Evolutionary conservation across 2,888 invertebrate genomes (phyloP).

Genomic region (Lasius fuliginosus): DNA sequence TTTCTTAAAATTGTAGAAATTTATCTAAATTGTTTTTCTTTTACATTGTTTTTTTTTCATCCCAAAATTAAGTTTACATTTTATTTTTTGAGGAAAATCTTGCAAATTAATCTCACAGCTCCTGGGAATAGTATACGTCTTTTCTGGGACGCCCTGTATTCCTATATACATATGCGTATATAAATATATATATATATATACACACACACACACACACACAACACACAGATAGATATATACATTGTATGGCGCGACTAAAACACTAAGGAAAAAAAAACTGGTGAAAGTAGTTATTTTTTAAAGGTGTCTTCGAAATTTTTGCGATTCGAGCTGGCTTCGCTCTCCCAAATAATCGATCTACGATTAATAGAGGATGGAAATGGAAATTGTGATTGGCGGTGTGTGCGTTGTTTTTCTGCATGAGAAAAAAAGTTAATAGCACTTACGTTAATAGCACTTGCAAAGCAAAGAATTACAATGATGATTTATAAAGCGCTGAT

Average conservation of each 20-base stretch:
- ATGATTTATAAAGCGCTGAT: slow-evolving; percentile 1
- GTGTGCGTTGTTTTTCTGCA: not conserved
- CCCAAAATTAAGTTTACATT: not conserved
- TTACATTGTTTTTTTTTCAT: not conserved
- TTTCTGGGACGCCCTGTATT: slow-evolving; percentile 34
- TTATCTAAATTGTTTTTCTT: not conserved
- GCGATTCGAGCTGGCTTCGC: slow-evolving; percentile 49
- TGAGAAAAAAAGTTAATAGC: not conserved
- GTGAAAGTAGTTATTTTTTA: slow-evolving; percentile 74
- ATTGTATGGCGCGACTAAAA: slow-evolving; percentile 56
- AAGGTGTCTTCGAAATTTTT: slow-evolving; percentile 60
- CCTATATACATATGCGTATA: slow-evolving; percentile 52
- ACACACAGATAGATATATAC: slow-evolving; percentile 23
- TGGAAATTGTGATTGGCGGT: not conserved
- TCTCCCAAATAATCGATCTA: slow-evolving; percentile 13
- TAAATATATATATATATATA: slow-evolving; percentile 41
- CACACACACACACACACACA: not conserved
- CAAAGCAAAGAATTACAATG: not conserved
- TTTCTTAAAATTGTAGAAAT: not conserved
- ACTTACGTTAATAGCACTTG: not conserved
- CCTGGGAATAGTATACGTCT: not conserved
- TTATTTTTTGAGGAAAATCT: not conserved
- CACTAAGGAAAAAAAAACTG: slow-evolving; percentile 39
- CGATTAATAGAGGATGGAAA: not conserved
- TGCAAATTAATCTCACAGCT: not conserved